Percentiles rank a stretch among this genome's conserved stretches.
Conservation (phyloP, 1,140 invertebrate genomes). For the Anoplophora glabripennis region DNA sequence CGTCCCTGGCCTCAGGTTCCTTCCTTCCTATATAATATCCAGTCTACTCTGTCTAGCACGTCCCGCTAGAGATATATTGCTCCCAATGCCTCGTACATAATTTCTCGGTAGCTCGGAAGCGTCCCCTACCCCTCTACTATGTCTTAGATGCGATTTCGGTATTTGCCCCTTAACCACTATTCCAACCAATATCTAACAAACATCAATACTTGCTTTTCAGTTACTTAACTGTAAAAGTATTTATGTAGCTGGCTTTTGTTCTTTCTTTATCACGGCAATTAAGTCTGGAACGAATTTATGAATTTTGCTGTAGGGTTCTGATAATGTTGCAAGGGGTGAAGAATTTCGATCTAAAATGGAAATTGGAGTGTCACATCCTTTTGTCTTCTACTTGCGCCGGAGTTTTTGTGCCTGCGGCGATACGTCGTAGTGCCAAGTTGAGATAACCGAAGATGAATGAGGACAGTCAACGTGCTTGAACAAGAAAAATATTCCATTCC, state of each 20-base stretch:
- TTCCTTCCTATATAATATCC: slow-evolving; percentile 48
- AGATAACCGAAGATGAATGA: slow-evolving; percentile 45
- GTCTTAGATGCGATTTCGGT: slow-evolving; percentile 25
- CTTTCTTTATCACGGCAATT: slow-evolving; percentile 23
- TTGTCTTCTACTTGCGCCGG: slow-evolving; percentile 42
- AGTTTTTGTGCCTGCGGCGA: slow-evolving; percentile 40
- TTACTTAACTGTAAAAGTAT: slow-evolving; percentile 15
- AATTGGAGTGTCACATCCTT: slow-evolving; percentile 49
- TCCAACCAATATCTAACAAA: slow-evolving; percentile 19
- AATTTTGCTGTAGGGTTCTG: slow-evolving; percentile 14
- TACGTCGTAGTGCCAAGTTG: slow-evolving; percentile 34
- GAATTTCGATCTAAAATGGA: slow-evolving; percentile 48
- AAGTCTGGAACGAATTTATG: slow-evolving; percentile 4
- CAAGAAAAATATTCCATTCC: slow-evolving; percentile 40
- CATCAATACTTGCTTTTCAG: slow-evolving; percentile 19
- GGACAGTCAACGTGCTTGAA: slow-evolving; percentile 39
- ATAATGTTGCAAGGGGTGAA: slow-evolving; percentile 39
- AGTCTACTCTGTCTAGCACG: slow-evolving; percentile 48
- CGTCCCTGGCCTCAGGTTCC: slow-evolving; percentile 41
- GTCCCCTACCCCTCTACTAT: slow-evolving; percentile 18
- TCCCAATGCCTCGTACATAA: slow-evolving; percentile 51
- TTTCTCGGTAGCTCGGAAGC: slow-evolving; percentile 42
- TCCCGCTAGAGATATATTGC: slow-evolving; percentile 48
- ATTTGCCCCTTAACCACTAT: slow-evolving; percentile 10
- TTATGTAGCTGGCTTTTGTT: slow-evolving; percentile 17